Conservation (phyloP, 2,113 vertebrate genomes). For the Anser brachyrhynchus region DNA sequence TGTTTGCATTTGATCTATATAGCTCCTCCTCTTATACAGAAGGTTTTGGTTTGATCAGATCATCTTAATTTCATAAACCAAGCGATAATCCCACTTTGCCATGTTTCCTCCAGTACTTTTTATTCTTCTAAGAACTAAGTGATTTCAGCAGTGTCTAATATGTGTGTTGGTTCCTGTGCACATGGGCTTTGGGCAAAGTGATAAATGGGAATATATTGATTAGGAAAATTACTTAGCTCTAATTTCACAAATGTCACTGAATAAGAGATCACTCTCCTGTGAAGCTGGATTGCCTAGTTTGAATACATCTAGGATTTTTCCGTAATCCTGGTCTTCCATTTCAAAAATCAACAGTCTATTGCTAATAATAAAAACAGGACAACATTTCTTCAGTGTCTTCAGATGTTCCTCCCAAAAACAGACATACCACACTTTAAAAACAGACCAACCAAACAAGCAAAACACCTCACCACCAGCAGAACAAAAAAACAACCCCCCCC, state of each 20-base stretch:
- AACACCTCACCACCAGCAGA: background rate
- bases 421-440: background rate
- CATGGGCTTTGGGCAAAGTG: background rate
- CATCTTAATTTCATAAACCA: background rate
- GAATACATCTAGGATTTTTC: background rate
- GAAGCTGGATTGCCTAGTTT: background rate
- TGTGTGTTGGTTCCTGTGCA: background rate
- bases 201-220: slow-evolving; percentile 23
- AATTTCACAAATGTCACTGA: slow-evolving; percentile 35
- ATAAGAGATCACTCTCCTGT: background rate
- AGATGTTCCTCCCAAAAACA: background rate
- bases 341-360: background rate
- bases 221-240: background rate
- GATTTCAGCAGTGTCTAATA: background rate
- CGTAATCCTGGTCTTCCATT: background rate
- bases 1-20: background rate
- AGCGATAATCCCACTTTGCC: background rate
- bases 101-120: background rate
- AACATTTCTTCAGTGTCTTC: background rate
- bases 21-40: accelerated
- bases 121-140: background rate
- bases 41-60: background rate
- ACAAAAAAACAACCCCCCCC: accelerated
- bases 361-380: background rate
- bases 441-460: background rate